Conservation (phyloP, 2,888 invertebrate genomes). For the Zygothrica quintamaculata region DNA sequence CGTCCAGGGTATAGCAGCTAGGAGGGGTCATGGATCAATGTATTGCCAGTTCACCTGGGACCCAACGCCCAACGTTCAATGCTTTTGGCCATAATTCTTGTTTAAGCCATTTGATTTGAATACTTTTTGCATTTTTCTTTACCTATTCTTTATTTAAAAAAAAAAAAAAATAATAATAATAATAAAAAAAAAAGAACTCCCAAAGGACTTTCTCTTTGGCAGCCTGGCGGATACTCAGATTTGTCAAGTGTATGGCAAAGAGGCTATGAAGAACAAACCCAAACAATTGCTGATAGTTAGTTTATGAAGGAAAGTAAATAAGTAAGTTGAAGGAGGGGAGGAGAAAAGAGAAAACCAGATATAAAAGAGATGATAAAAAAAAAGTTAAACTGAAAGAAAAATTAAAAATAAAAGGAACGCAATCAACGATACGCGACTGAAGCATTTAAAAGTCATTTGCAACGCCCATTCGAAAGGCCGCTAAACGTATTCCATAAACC, state of each 20-base stretch:
- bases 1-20: background rate
- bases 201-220: conserved; percentile 50
- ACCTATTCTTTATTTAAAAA: too few relatives aligned
- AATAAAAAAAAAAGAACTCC: conserved; percentile 25
- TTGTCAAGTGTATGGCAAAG: conserved; percentile 40
- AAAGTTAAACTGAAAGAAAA: too few relatives aligned
- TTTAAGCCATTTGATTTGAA: conserved; percentile 71
- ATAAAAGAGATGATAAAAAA: too few relatives aligned
- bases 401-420: conserved; percentile 40
- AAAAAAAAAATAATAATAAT: too few relatives aligned
- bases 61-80: background rate
- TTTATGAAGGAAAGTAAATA: conserved; percentile 36
- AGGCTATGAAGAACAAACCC: conserved; percentile 41
- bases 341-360: too few relatives aligned
- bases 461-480: conserved; percentile 70
- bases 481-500: conserved; percentile 65
- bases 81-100: conserved; percentile 62
- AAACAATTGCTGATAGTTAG: conserved; percentile 67
- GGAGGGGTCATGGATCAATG: conserved; percentile 9
- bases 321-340: conserved; percentile 12
- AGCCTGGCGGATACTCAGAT: conserved; percentile 14
- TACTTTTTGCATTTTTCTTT: conserved; percentile 57
- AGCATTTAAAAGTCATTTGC: conserved; percentile 75
- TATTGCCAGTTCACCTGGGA: conserved; percentile 47
- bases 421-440: conserved; percentile 56